A percentile compares a stretch with the other conserved stretches of the same genome.
These are phyloP conservation scores for Lepidothrix coronata DNA, from an alignment of 2,113 vertebrate species.

Conservation along the genomic window DNA sequence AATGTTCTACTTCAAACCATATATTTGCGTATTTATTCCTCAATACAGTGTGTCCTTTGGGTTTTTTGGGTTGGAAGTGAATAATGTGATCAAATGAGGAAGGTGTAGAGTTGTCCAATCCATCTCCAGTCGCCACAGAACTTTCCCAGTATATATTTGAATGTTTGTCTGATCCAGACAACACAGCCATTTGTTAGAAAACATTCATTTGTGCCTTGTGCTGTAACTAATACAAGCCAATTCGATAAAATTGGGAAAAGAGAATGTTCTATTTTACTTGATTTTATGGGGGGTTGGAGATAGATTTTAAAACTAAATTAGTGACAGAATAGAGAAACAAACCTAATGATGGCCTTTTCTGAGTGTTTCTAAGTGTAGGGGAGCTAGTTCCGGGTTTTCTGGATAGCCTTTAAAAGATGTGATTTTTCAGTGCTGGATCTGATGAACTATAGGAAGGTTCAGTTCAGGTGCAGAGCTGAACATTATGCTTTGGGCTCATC, in stretches of 20 bases:
- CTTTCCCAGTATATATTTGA: not conserved
- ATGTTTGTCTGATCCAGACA: not conserved
- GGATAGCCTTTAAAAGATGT: not conserved
- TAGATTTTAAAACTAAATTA: not conserved
- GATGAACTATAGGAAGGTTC: not conserved
- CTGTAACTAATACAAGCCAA: not conserved
- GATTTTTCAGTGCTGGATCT: not conserved
- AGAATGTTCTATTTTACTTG: not conserved
- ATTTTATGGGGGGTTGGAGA: not conserved
- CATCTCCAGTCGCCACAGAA: not conserved
- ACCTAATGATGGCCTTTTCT: not conserved
- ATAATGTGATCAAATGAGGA: not conserved
- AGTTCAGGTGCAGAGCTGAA: not conserved
- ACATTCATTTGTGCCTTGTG: not conserved
- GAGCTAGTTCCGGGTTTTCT: not conserved
- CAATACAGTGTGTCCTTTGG: not conserved
- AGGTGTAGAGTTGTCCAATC: not conserved
- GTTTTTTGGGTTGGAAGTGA: not conserved
- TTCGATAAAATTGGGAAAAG: not conserved
- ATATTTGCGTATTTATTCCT: not conserved
- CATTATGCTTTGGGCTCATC: not conserved
- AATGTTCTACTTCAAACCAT: not conserved
- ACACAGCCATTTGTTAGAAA: not conserved
- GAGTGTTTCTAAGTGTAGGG: not conserved
- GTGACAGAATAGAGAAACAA: not conserved